phyloP scores from a whole-genome alignment of 2,888 invertebrate genomes.

The Tetrapedia diversipes region DNA sequence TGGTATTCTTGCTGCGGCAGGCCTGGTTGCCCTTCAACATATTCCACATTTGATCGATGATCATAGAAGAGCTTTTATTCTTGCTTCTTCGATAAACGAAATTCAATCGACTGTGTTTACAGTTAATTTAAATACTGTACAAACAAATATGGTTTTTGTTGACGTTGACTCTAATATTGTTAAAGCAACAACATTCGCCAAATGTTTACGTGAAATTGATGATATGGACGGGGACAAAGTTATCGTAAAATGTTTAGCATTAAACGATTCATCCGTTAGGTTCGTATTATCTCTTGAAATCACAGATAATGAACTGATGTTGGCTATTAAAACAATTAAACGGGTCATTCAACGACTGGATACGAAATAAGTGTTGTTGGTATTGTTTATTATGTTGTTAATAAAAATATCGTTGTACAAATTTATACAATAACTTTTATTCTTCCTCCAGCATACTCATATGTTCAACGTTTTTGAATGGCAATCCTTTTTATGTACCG shows the following conservation, averaged over 20 bases:
- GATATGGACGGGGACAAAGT: constrained; percentile 84
- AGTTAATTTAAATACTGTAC: constrained; percentile 86
- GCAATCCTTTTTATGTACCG: no score
- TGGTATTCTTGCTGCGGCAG: constrained; percentile 96
- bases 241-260: constrained; percentile 85
- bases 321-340: constrained; percentile 88
- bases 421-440: no score
- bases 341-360: constrained; percentile 87
- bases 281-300: constrained; percentile 90
- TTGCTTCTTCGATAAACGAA: constrained; percentile 88
- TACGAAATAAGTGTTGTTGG: no score
- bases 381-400: no score
- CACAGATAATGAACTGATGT: constrained; percentile 86
- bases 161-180: constrained; percentile 84
- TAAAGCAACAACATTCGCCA: constrained; percentile 82
- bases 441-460: no score
- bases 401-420: no score
- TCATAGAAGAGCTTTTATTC: constrained; percentile 87
- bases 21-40: constrained; percentile 92
- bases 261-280: constrained; percentile 86
- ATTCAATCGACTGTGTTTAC: constrained; percentile 85
- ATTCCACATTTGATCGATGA: constrained; percentile 89
- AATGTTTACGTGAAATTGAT: constrained; percentile 83
- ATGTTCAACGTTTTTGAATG: no score
- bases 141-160: constrained; percentile 91